Percentiles rank a stretch among this genome's conserved stretches.
These are phyloP conservation scores for Sylvia borin DNA, from an alignment of 2,797 vertebrate genomes.

Conservation along the genomic window DNA sequence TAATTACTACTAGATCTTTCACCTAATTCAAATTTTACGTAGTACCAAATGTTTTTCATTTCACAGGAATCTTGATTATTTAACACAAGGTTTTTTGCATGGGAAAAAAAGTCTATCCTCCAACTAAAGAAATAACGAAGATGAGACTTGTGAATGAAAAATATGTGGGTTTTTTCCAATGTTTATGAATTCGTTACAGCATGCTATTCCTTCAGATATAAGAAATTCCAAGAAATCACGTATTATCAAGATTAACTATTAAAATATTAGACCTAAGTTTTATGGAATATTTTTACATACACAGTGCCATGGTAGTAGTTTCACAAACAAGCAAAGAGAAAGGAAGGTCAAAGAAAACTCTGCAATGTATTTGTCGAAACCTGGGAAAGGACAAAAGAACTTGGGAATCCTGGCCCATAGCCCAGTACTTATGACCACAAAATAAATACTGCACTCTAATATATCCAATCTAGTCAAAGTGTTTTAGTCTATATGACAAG, in stretches of 20 bases:
- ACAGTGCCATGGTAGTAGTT: background rate
- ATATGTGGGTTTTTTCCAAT: rapidly evolving
- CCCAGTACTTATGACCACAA: background rate
- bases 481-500: background rate
- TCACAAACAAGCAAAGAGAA: background rate
- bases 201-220: background rate
- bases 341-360: background rate
- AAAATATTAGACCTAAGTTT: background rate
- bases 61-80: background rate
- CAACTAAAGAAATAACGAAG: background rate
- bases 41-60: rapidly evolving
- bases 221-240: background rate
- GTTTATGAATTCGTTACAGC: background rate
- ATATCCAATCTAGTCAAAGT: background rate
- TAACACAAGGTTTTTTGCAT: background rate
- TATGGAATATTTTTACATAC: background rate
- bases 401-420: background rate
- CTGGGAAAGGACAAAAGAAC: background rate
- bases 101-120: background rate
- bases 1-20: background rate
- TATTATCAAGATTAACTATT: background rate
- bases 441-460: conserved; percentile 28
- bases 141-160: background rate
- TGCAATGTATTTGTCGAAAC: background rate
- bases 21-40: background rate